phyloP scores from a whole-genome alignment of 2,113 vertebrate genomes.

The Pimephales promelas region DNA sequence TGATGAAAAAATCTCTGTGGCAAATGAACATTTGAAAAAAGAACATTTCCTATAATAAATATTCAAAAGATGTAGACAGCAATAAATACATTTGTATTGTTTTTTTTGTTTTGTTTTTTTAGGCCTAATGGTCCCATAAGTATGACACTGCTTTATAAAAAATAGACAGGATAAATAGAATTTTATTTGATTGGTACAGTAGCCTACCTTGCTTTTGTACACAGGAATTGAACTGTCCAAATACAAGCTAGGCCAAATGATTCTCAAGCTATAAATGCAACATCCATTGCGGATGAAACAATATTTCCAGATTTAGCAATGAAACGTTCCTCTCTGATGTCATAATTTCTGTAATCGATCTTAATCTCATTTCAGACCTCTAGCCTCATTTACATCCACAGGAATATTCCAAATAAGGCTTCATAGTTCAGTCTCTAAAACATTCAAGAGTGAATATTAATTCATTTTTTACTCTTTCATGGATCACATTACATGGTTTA shows the following conservation, averaged over 20 bases:
- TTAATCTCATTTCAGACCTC: neutral
- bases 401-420: neutral
- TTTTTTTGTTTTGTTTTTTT: neutral
- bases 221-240: neutral
- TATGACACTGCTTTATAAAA: neutral
- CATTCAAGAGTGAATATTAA: slow-evolving; percentile 5
- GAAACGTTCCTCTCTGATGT: neutral
- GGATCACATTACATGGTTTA: slow-evolving; percentile 23
- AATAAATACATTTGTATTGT: neutral
- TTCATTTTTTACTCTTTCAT: slow-evolving; percentile 14
- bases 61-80: neutral
- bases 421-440: neutral
- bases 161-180: neutral
- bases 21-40: too few species aligned
- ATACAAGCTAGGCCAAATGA: neutral
- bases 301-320: neutral
- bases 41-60: neutral
- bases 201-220: neutral
- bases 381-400: neutral
- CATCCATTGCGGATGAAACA: neutral
- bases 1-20: neutral
- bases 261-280: neutral
- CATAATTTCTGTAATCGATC: neutral
- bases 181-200: neutral
- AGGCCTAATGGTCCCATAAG: neutral